Evolutionary conservation across 2,797 vertebrate genomes (phyloP).

Genomic region (Danio albolineatus): DNA sequence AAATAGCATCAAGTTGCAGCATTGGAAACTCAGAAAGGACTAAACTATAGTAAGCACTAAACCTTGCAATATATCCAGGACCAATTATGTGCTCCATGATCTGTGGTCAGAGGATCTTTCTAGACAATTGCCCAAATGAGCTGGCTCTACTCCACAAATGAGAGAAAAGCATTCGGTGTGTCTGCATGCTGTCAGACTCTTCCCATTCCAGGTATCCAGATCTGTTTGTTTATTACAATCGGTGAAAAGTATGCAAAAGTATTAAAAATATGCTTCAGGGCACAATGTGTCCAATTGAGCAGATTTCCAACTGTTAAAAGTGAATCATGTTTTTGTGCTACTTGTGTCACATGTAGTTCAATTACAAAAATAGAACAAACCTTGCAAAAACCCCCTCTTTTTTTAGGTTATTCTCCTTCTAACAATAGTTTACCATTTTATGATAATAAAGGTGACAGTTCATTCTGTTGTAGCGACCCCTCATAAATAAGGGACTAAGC

Average conservation of each 20-base stretch:
- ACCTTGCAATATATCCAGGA: conserved; percentile 56
- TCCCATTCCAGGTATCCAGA: conserved; percentile 11
- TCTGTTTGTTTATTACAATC: conserved; percentile 1
- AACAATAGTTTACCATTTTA: no score
- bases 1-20: background rate
- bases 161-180: conserved; percentile 9
- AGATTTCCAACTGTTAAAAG: conserved; percentile 10
- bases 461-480: no score
- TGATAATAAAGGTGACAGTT: no score
- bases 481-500: no score
- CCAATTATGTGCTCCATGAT: conserved; percentile 74
- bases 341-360: no score
- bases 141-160: conserved; percentile 69
- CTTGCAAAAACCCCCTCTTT: no score
- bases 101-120: conserved; percentile 70
- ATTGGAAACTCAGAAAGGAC: background rate
- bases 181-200: background rate
- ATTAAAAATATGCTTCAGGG: conserved; percentile 20
- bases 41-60: conserved; percentile 20
- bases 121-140: conserved; percentile 75
- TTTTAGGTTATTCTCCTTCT: no score
- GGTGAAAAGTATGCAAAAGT: conserved; percentile 4
- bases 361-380: no score
- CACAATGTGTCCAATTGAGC: conserved; percentile 31
- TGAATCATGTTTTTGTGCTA: no score